Evolutionary conservation across 2,888 invertebrate genomes (phyloP).

Genomic region (Ornithoptera alexandrae): DNA sequence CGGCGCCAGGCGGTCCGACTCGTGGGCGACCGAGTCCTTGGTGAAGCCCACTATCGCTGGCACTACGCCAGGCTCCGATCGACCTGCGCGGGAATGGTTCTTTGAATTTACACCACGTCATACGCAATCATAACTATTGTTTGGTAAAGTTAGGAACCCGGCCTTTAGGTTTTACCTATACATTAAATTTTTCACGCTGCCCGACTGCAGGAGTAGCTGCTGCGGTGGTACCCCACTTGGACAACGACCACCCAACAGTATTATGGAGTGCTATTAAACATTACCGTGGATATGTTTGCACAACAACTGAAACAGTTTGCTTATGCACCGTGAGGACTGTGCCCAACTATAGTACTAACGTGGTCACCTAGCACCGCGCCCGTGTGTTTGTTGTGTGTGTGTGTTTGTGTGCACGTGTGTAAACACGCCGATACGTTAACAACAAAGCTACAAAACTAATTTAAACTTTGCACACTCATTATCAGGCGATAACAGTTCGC

Average conservation of each 20-base stretch:
- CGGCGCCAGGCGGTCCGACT: slow-evolving; percentile 88
- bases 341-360: slow-evolving; percentile 6
- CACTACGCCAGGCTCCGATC: slow-evolving; percentile 83
- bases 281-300: too few species aligned
- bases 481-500: slow-evolving; percentile 18
- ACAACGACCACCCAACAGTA: too few species aligned
- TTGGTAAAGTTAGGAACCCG: too few species aligned
- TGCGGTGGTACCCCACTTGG: too few species aligned
- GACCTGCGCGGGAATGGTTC: slow-evolving; percentile 67
- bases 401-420: slow-evolving; percentile 8
- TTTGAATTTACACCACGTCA: too few species aligned
- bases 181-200: too few species aligned
- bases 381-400: neutral
- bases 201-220: too few species aligned
- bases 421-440: slow-evolving; percentile 21
- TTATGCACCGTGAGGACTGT: too few species aligned
- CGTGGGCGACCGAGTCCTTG: slow-evolving; percentile 85
- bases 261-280: too few species aligned
- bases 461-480: slow-evolving; percentile 25
- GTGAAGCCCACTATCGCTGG: slow-evolving; percentile 85
- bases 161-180: too few species aligned
- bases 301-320: too few species aligned
- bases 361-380: slow-evolving; percentile 18
- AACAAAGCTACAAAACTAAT: slow-evolving; percentile 29
- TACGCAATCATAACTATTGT: too few species aligned